These are phyloP conservation scores for Thymelicus lineola DNA, from an alignment of 2,888 invertebrate genomes.

Conservation along the genomic window DNA sequence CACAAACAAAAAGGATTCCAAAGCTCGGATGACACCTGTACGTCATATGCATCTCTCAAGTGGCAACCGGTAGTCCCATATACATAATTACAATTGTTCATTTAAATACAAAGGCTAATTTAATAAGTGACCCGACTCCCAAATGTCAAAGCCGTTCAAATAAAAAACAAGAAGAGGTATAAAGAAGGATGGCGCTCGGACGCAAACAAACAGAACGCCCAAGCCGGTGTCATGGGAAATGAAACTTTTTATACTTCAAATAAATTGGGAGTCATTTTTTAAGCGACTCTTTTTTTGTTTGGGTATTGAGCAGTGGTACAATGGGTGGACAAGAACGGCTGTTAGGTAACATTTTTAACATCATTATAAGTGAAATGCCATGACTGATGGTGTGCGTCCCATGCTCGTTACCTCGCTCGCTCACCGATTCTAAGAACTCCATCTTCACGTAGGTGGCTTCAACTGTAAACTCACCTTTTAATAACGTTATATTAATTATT, in stretches of 20 bases:
- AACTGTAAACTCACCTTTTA: slow-evolving; percentile 25
- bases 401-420: slow-evolving; percentile 53
- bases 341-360: slow-evolving; percentile 83
- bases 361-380: slow-evolving; percentile 82
- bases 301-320: slow-evolving; percentile 74
- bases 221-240: slow-evolving; percentile 79
- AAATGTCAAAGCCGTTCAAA: slow-evolving; percentile 80
- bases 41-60: slow-evolving; percentile 27
- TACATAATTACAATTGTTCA: slow-evolving; percentile 77
- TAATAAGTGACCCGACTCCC: slow-evolving; percentile 81
- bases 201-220: slow-evolving; percentile 66
- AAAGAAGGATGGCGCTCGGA: slow-evolving; percentile 74
- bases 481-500: slow-evolving; percentile 38
- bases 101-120: slow-evolving; percentile 85
- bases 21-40: slow-evolving; percentile 32
- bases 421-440: slow-evolving; percentile 52
- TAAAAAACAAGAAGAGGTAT: slow-evolving; percentile 75
- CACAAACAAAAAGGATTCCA: slow-evolving; percentile 14
- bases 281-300: slow-evolving; percentile 65
- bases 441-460: slow-evolving; percentile 48
- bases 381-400: slow-evolving; percentile 70
- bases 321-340: slow-evolving; percentile 81
- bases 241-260: slow-evolving; percentile 77
- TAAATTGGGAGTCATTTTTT: slow-evolving; percentile 84
- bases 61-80: slow-evolving; percentile 51